phyloP scores from a whole-genome alignment of 1,140 invertebrate species.

The Caerostris extrusa region DNA sequence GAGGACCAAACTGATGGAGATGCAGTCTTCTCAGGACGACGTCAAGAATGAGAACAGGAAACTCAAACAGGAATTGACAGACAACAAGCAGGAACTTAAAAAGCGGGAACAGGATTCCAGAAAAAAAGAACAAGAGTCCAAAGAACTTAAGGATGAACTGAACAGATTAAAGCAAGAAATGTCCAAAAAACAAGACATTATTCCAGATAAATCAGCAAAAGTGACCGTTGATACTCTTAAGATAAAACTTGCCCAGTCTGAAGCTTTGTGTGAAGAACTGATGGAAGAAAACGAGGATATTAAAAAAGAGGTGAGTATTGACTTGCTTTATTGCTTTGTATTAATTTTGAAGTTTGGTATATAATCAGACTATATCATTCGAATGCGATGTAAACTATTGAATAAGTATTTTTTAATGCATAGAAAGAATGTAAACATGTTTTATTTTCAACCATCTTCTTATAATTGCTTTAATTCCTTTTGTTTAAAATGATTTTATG shows the following conservation, averaged over 20 bases:
- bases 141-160: constrained; percentile 12
- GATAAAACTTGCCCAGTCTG: constrained; percentile 88
- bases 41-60: constrained; percentile 91
- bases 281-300: constrained; percentile 98
- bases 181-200: constrained; percentile 97
- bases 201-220: neutral
- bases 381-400: too few relatives aligned
- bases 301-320: constrained; percentile 88
- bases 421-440: too few relatives aligned
- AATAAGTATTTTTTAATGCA: too few relatives aligned
- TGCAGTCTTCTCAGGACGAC: constrained; percentile 90
- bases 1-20: constrained; percentile 91
- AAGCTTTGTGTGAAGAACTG: constrained; percentile 93
- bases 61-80: constrained; percentile 86
- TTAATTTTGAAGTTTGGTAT: too few relatives aligned
- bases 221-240: constrained; percentile 82
- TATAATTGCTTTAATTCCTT: too few relatives aligned
- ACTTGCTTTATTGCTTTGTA: too few relatives aligned
- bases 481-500: too few relatives aligned
- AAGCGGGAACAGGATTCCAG: constrained; percentile 83
- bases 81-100: constrained; percentile 87
- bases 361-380: too few relatives aligned
- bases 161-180: constrained; percentile 87
- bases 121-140: neutral
- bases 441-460: too few relatives aligned